phyloP scores from a whole-genome alignment of 1,140 invertebrate genomes.

The Calliphora vicina region DNA sequence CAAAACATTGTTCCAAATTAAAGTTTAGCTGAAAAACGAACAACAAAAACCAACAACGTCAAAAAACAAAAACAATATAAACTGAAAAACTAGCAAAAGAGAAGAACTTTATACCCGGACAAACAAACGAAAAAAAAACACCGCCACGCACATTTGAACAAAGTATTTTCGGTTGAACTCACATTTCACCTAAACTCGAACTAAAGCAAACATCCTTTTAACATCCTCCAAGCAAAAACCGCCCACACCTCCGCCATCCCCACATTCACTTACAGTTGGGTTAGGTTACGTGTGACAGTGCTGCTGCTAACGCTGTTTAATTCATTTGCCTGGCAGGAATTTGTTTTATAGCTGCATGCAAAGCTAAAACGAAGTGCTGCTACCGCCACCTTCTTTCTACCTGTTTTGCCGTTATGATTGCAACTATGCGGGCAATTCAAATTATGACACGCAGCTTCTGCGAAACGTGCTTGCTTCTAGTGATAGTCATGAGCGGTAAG shows the following conservation, averaged over 20 bases:
- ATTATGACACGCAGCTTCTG: conserved; percentile 49
- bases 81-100: neutral
- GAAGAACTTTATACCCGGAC: neutral
- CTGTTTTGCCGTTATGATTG: conserved; percentile 32
- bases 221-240: neutral
- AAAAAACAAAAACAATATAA: neutral
- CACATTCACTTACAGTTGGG: neutral
- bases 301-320: neutral
- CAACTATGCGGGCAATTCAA: conserved; percentile 36
- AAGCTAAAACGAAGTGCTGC: neutral
- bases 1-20: neutral
- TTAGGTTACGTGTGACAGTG: neutral
- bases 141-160: neutral
- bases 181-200: neutral
- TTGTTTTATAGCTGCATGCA: neutral
- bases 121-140: neutral
- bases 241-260: neutral
- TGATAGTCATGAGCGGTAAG: conserved; percentile 59
- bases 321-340: neutral
- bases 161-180: neutral
- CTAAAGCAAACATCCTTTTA: neutral
- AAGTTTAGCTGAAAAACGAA: neutral
- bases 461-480: conserved; percentile 47
- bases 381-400: neutral
- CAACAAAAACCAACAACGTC: neutral